These are phyloP conservation scores for Neosilurus mollespiculum DNA, from an alignment of 2,797 vertebrate species.

Conservation along the genomic window DNA sequence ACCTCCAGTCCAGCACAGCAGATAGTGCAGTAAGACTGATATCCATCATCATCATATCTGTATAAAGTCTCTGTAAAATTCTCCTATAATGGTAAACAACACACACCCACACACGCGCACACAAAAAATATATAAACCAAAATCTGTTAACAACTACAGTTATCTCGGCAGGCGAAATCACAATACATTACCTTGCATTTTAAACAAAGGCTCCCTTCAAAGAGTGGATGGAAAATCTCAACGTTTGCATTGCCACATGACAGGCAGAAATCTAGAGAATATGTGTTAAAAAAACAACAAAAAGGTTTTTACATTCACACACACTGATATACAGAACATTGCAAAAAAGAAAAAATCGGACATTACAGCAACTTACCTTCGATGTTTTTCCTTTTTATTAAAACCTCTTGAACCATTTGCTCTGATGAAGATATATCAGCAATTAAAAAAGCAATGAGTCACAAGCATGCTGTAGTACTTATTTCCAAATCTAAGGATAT, in stretches of 20 bases:
- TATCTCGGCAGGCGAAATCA: background rate
- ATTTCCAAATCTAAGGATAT: background rate
- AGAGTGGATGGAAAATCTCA: slow-evolving; percentile 72
- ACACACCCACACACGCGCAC: background rate
- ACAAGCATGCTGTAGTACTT: background rate
- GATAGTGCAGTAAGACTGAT: slow-evolving; percentile 80
- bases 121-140: background rate
- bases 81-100: slow-evolving; percentile 58
- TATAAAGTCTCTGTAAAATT: slow-evolving; percentile 77
- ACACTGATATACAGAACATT: background rate
- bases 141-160: background rate
- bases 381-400: slow-evolving; percentile 63
- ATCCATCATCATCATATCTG: slow-evolving; percentile 79
- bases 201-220: slow-evolving; percentile 75
- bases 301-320: background rate
- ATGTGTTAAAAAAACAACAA: background rate
- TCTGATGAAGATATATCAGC: slow-evolving; percentile 57
- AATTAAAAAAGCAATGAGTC: background rate
- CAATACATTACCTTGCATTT: slow-evolving; percentile 75
- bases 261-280: slow-evolving; percentile 73
- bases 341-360: background rate
- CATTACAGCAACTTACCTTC: slow-evolving; percentile 60
- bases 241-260: slow-evolving; percentile 67
- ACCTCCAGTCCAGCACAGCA: slow-evolving; percentile 76
- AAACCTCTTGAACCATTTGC: slow-evolving; percentile 59